Evolutionary conservation across 2,113 vertebrate species (phyloP).

Genomic region (Calidris pugnax): DNA sequence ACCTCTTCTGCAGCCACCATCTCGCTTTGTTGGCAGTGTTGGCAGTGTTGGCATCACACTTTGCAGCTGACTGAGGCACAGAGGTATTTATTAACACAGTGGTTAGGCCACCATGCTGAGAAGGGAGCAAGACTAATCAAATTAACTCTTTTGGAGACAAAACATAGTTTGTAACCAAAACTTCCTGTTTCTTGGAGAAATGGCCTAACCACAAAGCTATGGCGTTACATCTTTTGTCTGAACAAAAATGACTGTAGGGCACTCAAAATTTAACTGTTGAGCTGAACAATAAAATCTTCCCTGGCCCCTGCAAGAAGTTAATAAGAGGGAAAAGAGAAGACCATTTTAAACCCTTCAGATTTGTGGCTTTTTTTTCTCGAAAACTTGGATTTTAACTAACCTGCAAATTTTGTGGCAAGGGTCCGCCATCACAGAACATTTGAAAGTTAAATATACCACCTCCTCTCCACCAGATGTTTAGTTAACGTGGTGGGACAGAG

Average conservation of each 20-base stretch:
- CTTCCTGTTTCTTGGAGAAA: background rate
- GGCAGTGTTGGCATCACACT: background rate
- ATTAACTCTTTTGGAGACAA: background rate
- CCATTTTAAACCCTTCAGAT: background rate
- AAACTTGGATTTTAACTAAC: background rate
- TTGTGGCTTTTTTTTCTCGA: background rate
- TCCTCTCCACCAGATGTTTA: background rate
- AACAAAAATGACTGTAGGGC: background rate
- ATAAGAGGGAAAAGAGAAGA: background rate
- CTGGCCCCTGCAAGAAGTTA: background rate
- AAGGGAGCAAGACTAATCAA: background rate
- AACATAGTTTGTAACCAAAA: background rate
- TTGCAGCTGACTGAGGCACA: background rate
- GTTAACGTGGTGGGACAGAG: background rate
- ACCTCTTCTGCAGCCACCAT: background rate
- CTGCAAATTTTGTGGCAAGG: background rate
- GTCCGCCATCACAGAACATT: background rate
- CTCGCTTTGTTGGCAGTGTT: background rate
- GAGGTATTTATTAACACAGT: background rate
- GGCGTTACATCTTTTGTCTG: background rate
- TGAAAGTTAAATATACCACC: background rate
- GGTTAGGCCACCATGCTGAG: background rate
- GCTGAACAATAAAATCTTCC: background rate
- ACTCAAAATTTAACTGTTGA: background rate
- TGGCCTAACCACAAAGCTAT: background rate